phyloP scores from a whole-genome alignment of 1,140 invertebrate genomes.

The Drosophila kepulauana region DNA sequence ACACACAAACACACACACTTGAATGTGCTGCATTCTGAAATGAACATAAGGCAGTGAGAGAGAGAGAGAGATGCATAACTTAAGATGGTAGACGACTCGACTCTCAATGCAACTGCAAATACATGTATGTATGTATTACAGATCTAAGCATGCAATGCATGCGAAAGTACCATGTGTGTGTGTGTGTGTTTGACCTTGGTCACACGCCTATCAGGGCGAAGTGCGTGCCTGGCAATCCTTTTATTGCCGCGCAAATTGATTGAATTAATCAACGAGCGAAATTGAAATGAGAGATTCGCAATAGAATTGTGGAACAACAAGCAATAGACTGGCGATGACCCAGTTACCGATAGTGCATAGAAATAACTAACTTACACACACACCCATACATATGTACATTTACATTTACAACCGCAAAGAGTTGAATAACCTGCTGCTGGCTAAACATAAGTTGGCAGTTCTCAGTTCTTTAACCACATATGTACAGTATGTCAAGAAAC shows the following conservation, averaged over 20 bases:
- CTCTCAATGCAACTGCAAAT: no score
- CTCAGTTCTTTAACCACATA: not conserved
- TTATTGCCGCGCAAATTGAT: conserved; percentile 69
- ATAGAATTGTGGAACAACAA: conserved; percentile 24
- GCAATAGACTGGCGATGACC: conserved; percentile 32
- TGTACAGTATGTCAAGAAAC: not conserved
- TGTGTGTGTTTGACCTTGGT: conserved; percentile 43
- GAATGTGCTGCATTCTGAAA: conserved; percentile 18
- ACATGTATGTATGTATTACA: no score
- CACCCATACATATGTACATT: no score
- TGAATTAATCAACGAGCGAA: conserved; percentile 51
- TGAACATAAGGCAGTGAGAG: conserved; percentile 20
- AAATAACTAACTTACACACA: not conserved
- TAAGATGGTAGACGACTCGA: not conserved
- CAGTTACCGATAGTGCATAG: not conserved
- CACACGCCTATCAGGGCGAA: conserved; percentile 2
- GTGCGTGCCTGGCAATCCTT: conserved; percentile 47
- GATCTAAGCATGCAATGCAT: not conserved
- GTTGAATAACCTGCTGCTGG: conserved; percentile 17
- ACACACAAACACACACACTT: conserved; percentile 5
- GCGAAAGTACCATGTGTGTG: not conserved
- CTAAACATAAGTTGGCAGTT: not conserved
- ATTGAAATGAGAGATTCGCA: conserved; percentile 32
- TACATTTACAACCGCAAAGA: not conserved
- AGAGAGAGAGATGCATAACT: not conserved